Conservation (phyloP, 2,888 invertebrate species). For the Eupithecia tripunctaria region DNA sequence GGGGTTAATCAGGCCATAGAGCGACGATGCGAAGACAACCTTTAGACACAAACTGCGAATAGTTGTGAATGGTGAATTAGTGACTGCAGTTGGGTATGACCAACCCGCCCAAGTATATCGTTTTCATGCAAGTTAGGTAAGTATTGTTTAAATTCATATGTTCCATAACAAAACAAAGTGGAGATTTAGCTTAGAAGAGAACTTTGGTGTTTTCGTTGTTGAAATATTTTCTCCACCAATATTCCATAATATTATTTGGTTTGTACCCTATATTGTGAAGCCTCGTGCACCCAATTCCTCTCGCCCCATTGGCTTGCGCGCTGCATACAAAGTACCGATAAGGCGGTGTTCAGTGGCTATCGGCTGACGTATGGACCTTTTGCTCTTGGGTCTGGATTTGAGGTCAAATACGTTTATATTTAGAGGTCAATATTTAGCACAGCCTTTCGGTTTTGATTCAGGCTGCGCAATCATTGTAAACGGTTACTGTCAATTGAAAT, state of each 20-base stretch:
- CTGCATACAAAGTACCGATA: neutral
- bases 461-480: neutral
- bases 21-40: too few species aligned
- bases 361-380: neutral
- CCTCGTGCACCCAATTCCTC: slow-evolving; percentile 1
- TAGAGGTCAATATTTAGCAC: neutral
- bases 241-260: neutral
- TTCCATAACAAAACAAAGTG: neutral
- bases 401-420: neutral
- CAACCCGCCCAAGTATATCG: too few species aligned
- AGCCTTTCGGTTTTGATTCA: neutral
- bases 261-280: neutral
- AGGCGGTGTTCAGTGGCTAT: neutral
- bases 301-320: neutral
- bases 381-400: neutral
- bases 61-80: too few species aligned
- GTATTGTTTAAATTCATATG: neutral
- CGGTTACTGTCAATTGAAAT: neutral
- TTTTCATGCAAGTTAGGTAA: neutral
- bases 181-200: neutral
- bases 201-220: neutral
- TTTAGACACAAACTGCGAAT: too few species aligned
- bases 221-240: neutral
- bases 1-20: too few species aligned
- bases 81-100: too few species aligned